Percentiles rank a stretch among this genome's conserved stretches.
phyloP scores from a whole-genome alignment of 1,140 invertebrate species.

The Drosophila sechellia region DNA sequence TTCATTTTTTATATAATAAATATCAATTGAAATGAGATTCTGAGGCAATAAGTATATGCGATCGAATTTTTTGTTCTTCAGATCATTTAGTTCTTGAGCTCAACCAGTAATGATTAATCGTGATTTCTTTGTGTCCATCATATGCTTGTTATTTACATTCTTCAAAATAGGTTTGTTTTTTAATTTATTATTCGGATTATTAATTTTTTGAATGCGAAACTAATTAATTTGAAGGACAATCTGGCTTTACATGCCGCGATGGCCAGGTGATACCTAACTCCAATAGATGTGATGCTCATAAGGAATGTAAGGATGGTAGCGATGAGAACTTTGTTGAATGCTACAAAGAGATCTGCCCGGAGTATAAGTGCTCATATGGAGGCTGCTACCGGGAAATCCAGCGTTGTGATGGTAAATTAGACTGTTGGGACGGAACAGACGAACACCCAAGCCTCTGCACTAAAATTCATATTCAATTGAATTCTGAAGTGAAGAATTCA shows the following conservation, averaged over 20 bases:
- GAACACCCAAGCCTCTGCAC: conserved; percentile 84
- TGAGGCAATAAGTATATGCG: too few relatives aligned
- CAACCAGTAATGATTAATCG: neutral
- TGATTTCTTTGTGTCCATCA: neutral
- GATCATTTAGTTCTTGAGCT: neutral
- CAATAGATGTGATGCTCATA: conserved; percentile 72
- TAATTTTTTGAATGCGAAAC: neutral
- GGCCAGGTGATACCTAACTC: conserved; percentile 5
- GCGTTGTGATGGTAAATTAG: conserved; percentile 86
- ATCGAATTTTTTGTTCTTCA: neutral
- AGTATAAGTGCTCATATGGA: conserved; percentile 86
- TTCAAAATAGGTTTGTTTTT: neutral
- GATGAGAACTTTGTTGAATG: conserved; percentile 86
- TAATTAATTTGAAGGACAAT: neutral
- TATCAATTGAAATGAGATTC: too few relatives aligned
- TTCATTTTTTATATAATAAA: too few relatives aligned
- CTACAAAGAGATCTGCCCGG: conserved; percentile 74
- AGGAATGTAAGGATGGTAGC: conserved; percentile 86
- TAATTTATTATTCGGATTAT: neutral
- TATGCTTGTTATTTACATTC: neutral
- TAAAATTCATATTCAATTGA: neutral
- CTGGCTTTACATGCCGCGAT: neutral
- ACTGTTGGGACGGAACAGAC: conserved; percentile 90
- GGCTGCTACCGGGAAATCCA: conserved; percentile 86
- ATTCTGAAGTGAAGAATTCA: neutral